Evolutionary conservation across 2,113 vertebrate species (phyloP), one percentile per base, ranked within the genome.

Genomic region (Physeter macrocephalus): DNA sequence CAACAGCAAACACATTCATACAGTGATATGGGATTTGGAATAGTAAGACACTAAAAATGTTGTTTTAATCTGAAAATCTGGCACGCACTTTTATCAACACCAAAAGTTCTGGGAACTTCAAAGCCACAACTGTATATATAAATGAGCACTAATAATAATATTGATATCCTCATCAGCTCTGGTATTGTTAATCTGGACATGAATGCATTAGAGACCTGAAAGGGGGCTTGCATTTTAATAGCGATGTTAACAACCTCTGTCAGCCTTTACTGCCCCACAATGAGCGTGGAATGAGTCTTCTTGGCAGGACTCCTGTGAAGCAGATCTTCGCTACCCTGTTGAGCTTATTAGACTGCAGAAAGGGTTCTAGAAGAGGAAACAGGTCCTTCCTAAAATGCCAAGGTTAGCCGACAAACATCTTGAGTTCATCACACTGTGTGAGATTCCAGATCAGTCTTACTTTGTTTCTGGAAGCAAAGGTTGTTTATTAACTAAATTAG

Each of bases 231-330:
- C 93, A 97, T 97, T 98, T 98, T 98, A 98, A 98, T 96, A 97
- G 84, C 90, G 80, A 97, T 85, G 86, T 97, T 98, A 97, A 98
- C 97, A 98, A 97, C 87, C 95, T 97, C 97, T 97, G 94, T 97
- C 93, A 67, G 96, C 83, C 97, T 98, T 97, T 98, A 97, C 87
- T 97, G 95, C 78, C 88, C 94, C 96, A 81, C 39, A 49, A 75
- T 81, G 93, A 98, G 89, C 78, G 91, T 0, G 31, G 96, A 98
- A 97, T 97, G 94, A 97, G 90, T 89, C 52, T 94, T 98, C 97
- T 82, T 96, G 95, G 94, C 97, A 98, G 93, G 97, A 97, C 5
- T 94, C 43, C 21, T 6, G 52, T 91, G 96, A 77, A 94, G 98
- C 59, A 96, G 96, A 95, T 78, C 93, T 91, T 71, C 46, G 52